Conservation (phyloP, 2,888 invertebrate species). For the Acanthacorydalis orientalis region DNA sequence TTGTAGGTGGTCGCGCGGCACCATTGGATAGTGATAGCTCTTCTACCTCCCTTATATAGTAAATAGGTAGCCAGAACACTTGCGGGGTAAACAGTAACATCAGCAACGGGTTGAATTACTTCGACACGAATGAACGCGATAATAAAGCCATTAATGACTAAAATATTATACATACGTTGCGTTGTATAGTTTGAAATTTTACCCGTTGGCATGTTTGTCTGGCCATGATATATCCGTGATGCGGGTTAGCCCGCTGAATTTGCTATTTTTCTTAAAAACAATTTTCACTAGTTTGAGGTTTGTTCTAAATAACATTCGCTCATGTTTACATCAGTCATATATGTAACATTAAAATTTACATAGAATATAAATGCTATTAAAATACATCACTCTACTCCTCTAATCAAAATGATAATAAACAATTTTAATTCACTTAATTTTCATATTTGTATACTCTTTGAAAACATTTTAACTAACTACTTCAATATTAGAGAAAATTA, state of each 20-base stretch:
- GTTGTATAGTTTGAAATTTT: background rate
- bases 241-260: background rate
- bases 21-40: background rate
- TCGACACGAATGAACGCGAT: constrained; percentile 26
- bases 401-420: too few relatives aligned
- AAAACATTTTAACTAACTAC: too few relatives aligned
- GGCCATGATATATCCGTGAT: background rate
- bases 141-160: constrained; percentile 26
- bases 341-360: too few relatives aligned
- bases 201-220: background rate
- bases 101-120: constrained; percentile 21
- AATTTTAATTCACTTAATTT: too few relatives aligned
- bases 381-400: too few relatives aligned
- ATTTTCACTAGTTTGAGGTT: background rate
- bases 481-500: too few relatives aligned
- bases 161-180: constrained; percentile 14
- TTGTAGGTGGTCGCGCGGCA: background rate
- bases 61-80: background rate
- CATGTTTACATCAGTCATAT: too few relatives aligned
- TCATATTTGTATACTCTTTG: too few relatives aligned
- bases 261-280: background rate
- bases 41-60: background rate
- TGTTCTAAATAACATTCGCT: too few relatives aligned
- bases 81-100: background rate
- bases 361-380: too few relatives aligned